A percentile compares a stretch with the other conserved stretches of the same genome.
These are phyloP conservation scores for Macrocentrus cingulum DNA, from an alignment of 1,140 invertebrate genomes.

Conservation along the genomic window DNA sequence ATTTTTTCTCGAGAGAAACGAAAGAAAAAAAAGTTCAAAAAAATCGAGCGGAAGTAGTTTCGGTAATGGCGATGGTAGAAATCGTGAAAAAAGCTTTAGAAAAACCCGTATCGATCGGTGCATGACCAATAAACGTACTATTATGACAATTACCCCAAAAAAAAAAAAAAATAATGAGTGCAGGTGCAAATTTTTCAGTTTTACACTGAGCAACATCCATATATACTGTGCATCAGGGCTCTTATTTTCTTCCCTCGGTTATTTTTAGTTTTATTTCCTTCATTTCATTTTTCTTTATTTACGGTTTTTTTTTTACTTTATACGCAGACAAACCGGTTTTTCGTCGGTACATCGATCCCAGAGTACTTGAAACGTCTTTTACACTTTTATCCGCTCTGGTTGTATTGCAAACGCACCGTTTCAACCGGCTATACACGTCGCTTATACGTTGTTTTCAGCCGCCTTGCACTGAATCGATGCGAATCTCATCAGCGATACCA, in stretches of 20 bases:
- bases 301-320: conserved; percentile 15
- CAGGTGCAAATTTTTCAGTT: conserved; percentile 13
- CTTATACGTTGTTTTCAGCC: not conserved
- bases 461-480: too few species aligned
- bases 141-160: too few species aligned
- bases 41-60: too few species aligned
- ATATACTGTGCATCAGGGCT: not conserved
- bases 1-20: too few species aligned
- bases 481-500: too few species aligned
- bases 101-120: too few species aligned
- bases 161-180: not conserved
- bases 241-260: conserved; percentile 16
- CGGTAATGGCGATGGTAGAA: too few species aligned
- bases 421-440: too few species aligned
- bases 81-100: too few species aligned
- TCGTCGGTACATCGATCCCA: conserved; percentile 16
- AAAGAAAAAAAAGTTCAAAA: too few species aligned
- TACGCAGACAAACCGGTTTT: conserved; percentile 23
- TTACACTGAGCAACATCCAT: not conserved
- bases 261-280: conserved; percentile 12
- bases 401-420: conserved; percentile 13
- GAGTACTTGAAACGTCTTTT: conserved; percentile 29
- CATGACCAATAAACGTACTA: too few species aligned
- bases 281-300: conserved; percentile 6
- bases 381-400: conserved; percentile 8